Percentiles rank a stretch among this genome's conserved stretches.
Evolutionary conservation across 2,113 vertebrate species (phyloP).

Genomic region (Ibidorhyncha struthersii): DNA sequence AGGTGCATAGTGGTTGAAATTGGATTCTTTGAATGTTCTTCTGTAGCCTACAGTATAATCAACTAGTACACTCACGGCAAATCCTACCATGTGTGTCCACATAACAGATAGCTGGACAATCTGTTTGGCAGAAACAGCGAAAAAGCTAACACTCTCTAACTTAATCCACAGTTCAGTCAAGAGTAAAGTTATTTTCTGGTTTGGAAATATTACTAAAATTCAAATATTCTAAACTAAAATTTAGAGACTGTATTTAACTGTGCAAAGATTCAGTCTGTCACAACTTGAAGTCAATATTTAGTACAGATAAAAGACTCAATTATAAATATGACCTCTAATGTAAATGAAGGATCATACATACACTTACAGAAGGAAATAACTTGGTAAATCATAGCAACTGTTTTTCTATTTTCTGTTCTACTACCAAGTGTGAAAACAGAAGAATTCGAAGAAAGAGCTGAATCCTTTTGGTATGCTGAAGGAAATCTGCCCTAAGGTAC

Average conservation of each 20-base stretch:
- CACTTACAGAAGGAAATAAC: neutral
- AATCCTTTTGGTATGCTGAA: neutral
- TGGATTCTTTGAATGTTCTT: neutral
- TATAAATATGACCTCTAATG: neutral
- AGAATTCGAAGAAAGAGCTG: neutral
- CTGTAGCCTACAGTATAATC: neutral
- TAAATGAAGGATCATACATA: neutral
- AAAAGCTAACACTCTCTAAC: neutral
- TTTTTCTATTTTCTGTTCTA: neutral
- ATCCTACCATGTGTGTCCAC: neutral
- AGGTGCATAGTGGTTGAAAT: neutral
- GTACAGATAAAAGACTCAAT: neutral
- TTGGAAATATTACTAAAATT: neutral
- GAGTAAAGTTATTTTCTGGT: neutral
- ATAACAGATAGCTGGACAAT: neutral
- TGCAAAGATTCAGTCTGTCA: neutral
- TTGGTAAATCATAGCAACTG: neutral
- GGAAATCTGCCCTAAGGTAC: neutral
- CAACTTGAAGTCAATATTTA: neutral
- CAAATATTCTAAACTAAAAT: neutral
- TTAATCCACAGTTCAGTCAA: too few relatives aligned
- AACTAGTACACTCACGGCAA: neutral
- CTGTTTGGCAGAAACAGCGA: neutral
- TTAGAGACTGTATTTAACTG: neutral
- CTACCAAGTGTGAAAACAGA: neutral